Evolutionary conservation across 2,113 vertebrate species (phyloP), one percentile per base, ranked within the genome.

Genomic region (Crypturellus undulatus): DNA sequence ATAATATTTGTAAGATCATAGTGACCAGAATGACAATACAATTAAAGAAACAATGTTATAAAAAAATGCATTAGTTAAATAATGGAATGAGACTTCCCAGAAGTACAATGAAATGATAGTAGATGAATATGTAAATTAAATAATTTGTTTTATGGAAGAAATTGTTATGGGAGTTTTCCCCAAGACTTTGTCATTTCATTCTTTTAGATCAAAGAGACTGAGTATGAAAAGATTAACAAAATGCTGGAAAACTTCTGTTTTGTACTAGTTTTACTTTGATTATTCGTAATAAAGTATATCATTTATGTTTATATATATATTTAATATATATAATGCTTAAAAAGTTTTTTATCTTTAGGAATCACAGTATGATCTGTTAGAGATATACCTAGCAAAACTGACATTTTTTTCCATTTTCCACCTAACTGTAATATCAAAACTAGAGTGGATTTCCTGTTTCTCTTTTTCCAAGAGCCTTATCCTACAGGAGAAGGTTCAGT

Each of bases 401-500:
- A 21, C 28, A 80, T 30, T 5, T 92, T 87, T 75, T 40, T 26
- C 51, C 51, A 42, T 88, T 83, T 40, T 85, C 40, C 13, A 3
- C 43, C 47, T 83, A 73, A 81, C 51, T n/a, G 86, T 26, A 34
- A 14, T 14, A 56, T 34, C 30, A 84, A 12, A 24, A 51, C 76
- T 1, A 87, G n/a, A 0, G 1, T 36, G n/a, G 36, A 67, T 93
- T 73, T 71, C 82, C 54, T 5, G 68, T 40, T 6, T 45, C 30
- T 89, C 20, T 59, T 87, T 65, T 75, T 67, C 22, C 64, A 77
- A 60, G 67, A 93, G 49, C 67, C 68, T 28, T 64, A 79, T 82
- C 87, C 70, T 67, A 12, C 81, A 82, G 91, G 59, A 82, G 60
- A 84, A 91, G 24, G 71, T 68, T 94, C 71, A 63, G 91, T 94